Percentiles rank a stretch among this genome's conserved stretches.
Conservation (phyloP, 2,113 vertebrate species). For the Triplophysa tibetana region DNA sequence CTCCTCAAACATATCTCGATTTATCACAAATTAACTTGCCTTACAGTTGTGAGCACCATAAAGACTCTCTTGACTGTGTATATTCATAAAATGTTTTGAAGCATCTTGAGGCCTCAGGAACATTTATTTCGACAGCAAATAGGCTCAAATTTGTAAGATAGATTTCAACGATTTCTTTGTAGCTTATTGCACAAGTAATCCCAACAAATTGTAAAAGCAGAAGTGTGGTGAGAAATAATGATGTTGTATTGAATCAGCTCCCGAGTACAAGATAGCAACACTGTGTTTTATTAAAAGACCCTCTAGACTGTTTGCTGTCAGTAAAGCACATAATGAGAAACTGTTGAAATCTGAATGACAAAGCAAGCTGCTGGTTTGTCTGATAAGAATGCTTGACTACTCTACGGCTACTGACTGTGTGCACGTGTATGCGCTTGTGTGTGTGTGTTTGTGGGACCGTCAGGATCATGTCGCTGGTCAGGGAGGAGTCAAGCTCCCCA, state of each 20-base stretch:
- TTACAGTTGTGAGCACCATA: too few species aligned
- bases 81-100: too few species aligned
- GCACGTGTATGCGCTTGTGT: background rate
- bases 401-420: constrained; percentile 2
- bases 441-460: background rate
- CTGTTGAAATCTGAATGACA: constrained; percentile 41
- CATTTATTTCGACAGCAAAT: too few species aligned
- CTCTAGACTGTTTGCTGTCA: constrained; percentile 9
- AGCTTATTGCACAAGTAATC: too few species aligned
- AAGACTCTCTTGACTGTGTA: too few species aligned
- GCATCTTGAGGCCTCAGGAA: too few species aligned
- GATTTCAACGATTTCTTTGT: too few species aligned
- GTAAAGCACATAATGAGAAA: constrained; percentile 40
- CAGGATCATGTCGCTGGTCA: constrained; percentile 15
- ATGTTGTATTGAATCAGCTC: background rate
- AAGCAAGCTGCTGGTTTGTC: constrained; percentile 19
- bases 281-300: constrained; percentile 28
- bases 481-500: constrained; percentile 19
- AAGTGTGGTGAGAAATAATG: background rate
- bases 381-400: constrained; percentile 47
- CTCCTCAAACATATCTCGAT: too few species aligned
- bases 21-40: too few species aligned
- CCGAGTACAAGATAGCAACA: background rate
- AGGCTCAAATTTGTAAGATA: too few species aligned
- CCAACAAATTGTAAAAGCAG: background rate